phyloP scores from a whole-genome alignment of 2,888 invertebrate genomes.

The Monopis laevigella region DNA sequence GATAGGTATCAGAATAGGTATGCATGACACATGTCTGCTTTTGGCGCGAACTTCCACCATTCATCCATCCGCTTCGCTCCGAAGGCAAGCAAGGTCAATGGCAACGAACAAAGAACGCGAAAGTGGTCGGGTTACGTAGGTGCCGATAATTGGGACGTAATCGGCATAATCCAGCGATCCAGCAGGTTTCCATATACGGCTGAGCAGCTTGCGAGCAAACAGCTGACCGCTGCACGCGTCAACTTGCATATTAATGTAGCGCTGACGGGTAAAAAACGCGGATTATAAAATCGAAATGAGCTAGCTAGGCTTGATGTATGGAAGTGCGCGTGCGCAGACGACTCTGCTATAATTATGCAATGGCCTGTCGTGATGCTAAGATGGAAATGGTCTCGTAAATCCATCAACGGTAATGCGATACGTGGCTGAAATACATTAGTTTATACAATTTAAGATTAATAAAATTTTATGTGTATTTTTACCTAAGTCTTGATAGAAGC shows the following conservation, averaged over 20 bases:
- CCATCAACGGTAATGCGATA: constrained; percentile 3
- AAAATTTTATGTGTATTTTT: too few relatives aligned
- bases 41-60: too few relatives aligned
- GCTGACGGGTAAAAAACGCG: constrained; percentile 33
- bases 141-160: constrained; percentile 60
- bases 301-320: constrained; percentile 17
- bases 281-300: constrained; percentile 39
- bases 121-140: constrained; percentile 52
- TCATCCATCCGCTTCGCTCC: too few relatives aligned
- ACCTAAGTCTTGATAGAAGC: too few relatives aligned
- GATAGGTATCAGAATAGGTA: too few relatives aligned
- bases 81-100: constrained; percentile 47
- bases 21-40: too few relatives aligned
- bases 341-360: constrained; percentile 37
- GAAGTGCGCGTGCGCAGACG: constrained; percentile 38
- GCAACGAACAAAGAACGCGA: constrained; percentile 57
- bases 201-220: constrained; percentile 58
- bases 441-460: too few relatives aligned
- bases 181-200: constrained; percentile 59
- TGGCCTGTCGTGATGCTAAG: constrained; percentile 19
- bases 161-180: constrained; percentile 50
- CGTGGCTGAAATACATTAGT: too few relatives aligned
- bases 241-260: constrained; percentile 39
- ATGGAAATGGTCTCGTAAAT: constrained; percentile 3
- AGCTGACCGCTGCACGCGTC: constrained; percentile 63